Evolutionary conservation across 1,140 invertebrate genomes (phyloP).

Genomic region (Drosophila equinoxialis): DNA sequence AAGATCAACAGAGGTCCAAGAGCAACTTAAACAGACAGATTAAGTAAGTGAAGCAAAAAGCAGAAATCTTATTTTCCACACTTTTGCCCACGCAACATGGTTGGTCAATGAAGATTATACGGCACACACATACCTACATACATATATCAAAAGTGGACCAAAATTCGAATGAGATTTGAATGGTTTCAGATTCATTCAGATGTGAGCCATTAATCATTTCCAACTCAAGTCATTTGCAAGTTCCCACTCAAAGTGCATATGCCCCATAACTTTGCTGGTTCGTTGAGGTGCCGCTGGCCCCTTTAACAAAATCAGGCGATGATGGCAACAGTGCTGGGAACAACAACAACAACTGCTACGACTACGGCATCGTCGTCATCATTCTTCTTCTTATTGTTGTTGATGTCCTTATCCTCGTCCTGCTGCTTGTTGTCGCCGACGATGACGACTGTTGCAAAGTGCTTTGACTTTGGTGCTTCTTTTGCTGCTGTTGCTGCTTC

Average conservation of each 20-base stretch:
- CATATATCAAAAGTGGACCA: neutral
- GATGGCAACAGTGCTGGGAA: constrained; percentile 5
- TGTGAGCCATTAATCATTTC: constrained; percentile 11
- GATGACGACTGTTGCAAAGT: constrained; percentile 61
- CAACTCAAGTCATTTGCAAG: constrained; percentile 14
- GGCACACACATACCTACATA: too few relatives aligned
- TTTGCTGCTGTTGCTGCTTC: constrained; percentile 20
- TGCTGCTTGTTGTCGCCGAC: constrained; percentile 10
- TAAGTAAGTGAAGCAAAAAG: neutral
- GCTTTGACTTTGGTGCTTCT: constrained; percentile 66
- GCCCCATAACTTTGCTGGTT: constrained; percentile 1
- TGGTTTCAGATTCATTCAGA: constrained; percentile 5
- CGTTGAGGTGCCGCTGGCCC: constrained; percentile 1
- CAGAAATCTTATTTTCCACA: constrained; percentile 18
- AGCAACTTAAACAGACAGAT: too few relatives aligned
- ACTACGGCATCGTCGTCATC: constrained; percentile 11
- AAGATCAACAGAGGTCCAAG: too few relatives aligned
- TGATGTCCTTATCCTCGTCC: neutral
- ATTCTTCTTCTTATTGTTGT: constrained; percentile 7
- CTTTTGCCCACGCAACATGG: constrained; percentile 6
- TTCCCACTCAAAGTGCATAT: constrained; percentile 10
- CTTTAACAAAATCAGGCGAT: constrained; percentile 39
- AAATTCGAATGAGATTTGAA: neutral
- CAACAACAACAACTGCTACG: constrained; percentile 6
- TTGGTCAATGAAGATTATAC: constrained; percentile 5